Evolutionary conservation across 2,888 invertebrate genomes (phyloP).

Genomic region (Rhingia rostrata): DNA sequence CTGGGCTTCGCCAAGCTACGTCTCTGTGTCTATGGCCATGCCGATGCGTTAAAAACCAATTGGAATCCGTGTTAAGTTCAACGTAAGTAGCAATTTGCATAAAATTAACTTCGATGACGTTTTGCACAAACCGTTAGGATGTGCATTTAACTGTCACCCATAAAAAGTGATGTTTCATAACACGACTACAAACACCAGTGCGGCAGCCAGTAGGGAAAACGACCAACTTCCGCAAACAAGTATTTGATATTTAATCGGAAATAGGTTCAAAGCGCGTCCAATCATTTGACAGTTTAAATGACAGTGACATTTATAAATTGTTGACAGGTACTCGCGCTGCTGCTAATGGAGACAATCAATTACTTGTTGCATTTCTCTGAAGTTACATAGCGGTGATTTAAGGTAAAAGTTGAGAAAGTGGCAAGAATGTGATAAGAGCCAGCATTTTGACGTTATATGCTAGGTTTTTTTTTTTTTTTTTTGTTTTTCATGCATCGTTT

Average conservation of each 20-base stretch:
- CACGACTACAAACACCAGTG: not conserved
- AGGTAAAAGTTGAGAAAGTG: conserved; percentile 35
- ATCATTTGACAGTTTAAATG: conserved; percentile 25
- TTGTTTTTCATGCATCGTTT: not conserved
- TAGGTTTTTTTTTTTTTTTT: not conserved
- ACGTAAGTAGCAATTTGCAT: conserved; percentile 63
- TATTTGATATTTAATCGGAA: conserved; percentile 21
- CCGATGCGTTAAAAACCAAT: conserved; percentile 31
- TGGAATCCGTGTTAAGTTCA: conserved; percentile 62
- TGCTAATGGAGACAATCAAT: conserved; percentile 11
- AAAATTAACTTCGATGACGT: conserved; percentile 61
- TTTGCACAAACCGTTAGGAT: conserved; percentile 51
- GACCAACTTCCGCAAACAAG: conserved; percentile 16
- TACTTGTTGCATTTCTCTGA: not conserved
- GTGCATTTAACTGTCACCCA: conserved; percentile 36
- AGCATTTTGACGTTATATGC: conserved; percentile 24
- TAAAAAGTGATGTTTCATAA: conserved; percentile 41
- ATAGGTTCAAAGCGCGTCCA: conserved; percentile 3
- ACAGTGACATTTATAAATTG: conserved; percentile 12
- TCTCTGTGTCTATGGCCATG: not conserved
- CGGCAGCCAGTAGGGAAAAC: not conserved
- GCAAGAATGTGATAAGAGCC: conserved; percentile 23
- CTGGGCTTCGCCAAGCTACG: not conserved
- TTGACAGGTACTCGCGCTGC: not conserved
- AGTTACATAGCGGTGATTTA: not conserved